Conservation (phyloP, 2,888 invertebrate species). For the Nomada fucata region DNA sequence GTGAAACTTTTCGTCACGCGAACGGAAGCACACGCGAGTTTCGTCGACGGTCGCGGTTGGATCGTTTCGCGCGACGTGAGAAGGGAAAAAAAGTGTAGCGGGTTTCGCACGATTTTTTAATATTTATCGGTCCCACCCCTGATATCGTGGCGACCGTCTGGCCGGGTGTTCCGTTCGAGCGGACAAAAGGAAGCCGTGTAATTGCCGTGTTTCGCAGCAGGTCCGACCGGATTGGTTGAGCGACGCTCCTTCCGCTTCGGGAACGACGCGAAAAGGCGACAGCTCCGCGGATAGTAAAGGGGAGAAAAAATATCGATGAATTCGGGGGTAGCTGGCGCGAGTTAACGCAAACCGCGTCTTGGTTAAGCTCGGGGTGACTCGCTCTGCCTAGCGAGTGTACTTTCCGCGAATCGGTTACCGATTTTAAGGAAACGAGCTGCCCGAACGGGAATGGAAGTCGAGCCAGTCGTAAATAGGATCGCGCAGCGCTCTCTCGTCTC, state of each 20-base stretch:
- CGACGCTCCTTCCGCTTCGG: too few relatives aligned
- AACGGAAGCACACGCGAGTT: conserved; percentile 2
- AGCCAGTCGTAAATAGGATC: conserved; percentile 11
- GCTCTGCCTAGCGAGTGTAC: not conserved
- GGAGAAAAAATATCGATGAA: not conserved
- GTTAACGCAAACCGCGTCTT: too few relatives aligned
- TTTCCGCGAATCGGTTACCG: not conserved
- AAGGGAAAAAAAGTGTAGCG: not conserved
- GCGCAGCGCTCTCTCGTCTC: conserved; percentile 8
- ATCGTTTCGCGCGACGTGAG: not conserved
- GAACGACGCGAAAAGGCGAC: too few relatives aligned
- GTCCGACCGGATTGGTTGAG: too few relatives aligned
- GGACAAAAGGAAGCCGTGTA: too few relatives aligned
- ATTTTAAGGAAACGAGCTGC: conserved; percentile 1
- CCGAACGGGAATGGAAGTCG: conserved; percentile 12
- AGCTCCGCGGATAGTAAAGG: not conserved
- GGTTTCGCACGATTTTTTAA: conserved; percentile 33
- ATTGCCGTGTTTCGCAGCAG: not conserved
- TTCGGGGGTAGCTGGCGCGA: not conserved
- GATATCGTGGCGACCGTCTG: not conserved
- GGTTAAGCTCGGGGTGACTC: not conserved
- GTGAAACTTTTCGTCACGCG: conserved; percentile 38
- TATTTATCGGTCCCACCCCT: conserved; percentile 14
- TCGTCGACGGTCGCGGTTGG: conserved; percentile 12
- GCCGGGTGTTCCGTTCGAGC: too few relatives aligned